A percentile compares a stretch with the other conserved stretches of the same genome.
Conservation (phyloP, 37 sponge, comb jelly and placozoan species). For the Chondrosia reniformis region DNA sequence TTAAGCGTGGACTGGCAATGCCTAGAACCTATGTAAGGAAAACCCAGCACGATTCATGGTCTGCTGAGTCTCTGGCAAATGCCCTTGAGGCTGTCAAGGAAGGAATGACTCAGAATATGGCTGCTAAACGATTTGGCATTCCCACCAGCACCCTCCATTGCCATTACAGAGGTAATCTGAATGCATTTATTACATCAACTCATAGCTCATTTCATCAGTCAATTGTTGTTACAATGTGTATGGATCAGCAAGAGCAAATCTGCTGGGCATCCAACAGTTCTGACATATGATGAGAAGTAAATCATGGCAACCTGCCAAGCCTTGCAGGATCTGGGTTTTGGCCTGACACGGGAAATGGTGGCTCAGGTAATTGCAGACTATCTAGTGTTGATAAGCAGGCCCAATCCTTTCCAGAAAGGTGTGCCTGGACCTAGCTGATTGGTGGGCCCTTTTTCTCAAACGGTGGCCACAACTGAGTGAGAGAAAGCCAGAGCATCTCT, state of each 20-base stretch:
- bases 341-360: constrained; percentile 41
- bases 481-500: constrained; percentile 19
- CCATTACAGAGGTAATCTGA: background rate
- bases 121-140: constrained; percentile 14
- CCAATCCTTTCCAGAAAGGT: constrained; percentile 31
- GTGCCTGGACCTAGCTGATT: constrained; percentile 41
- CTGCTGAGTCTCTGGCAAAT: background rate
- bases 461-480: constrained; percentile 25
- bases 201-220: too few relatives aligned
- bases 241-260: too few relatives aligned
- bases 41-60: background rate
- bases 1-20: too few relatives aligned
- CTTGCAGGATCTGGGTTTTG: constrained; percentile 53
- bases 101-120: background rate
- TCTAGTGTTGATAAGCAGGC: background rate
- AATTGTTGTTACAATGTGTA: too few relatives aligned
- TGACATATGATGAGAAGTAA: constrained; percentile 34
- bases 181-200: background rate
- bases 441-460: constrained; percentile 42
- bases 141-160: background rate
- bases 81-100: background rate
- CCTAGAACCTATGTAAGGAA: constrained; percentile 2
- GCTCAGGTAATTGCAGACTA: constrained; percentile 39
- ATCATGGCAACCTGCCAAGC: constrained; percentile 35
- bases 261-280: constrained; percentile 40